Conservation (phyloP, 92 coral and sea anemone genomes). For the Bergia sp. region DNA sequence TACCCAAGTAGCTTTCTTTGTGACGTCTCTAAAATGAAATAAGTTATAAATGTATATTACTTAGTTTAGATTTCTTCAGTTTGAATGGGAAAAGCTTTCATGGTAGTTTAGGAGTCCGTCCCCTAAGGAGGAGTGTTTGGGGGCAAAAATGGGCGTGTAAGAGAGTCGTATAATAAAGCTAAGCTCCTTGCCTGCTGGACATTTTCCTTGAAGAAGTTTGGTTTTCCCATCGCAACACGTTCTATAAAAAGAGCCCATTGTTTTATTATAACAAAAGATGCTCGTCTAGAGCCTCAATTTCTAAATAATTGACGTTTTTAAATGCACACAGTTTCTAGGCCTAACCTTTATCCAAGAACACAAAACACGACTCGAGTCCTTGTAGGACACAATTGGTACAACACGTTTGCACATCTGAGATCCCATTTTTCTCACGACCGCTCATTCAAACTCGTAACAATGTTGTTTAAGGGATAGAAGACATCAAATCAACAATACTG, state of each 20-base stretch:
- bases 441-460: conserved; percentile 69
- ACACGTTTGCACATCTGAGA: conserved; percentile 82
- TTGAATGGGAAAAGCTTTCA: conserved; percentile 9
- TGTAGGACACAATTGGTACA: conserved; percentile 63
- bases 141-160: conserved; percentile 41
- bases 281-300: conserved; percentile 82
- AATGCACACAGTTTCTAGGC: conserved; percentile 53
- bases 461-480: conserved; percentile 70
- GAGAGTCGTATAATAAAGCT: background rate
- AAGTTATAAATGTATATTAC: conserved; percentile 50
- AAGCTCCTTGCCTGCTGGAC: background rate
- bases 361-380: conserved; percentile 68
- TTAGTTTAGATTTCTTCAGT: conserved; percentile 45
- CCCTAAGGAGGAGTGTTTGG: background rate
- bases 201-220: conserved; percentile 41
- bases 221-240: conserved; percentile 84
- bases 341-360: conserved; percentile 60
- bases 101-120: background rate
- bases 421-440: conserved; percentile 64
- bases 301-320: conserved; percentile 89
- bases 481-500: conserved; percentile 73
- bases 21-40: conserved; percentile 50
- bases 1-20: conserved; percentile 55
- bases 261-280: conserved; percentile 86
- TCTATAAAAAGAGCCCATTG: conserved; percentile 88